phyloP scores from a whole-genome alignment of 2,113 vertebrate species.

The Microcebus griseorufus region DNA sequence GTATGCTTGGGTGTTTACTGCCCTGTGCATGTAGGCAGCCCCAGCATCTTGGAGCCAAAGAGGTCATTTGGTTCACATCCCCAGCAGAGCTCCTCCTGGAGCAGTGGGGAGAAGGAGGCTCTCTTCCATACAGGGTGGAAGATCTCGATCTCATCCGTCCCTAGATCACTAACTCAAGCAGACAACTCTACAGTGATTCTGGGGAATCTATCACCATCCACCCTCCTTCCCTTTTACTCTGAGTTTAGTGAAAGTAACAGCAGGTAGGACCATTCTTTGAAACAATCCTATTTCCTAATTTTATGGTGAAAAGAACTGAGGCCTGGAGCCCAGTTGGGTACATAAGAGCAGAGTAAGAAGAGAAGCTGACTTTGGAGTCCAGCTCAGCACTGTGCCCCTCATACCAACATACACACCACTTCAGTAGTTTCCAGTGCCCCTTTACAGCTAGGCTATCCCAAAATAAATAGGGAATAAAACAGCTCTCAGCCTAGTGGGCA shows the following conservation, averaged over 20 bases:
- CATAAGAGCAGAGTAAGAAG: background rate
- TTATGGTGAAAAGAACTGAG: background rate
- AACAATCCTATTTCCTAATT: conserved; percentile 39
- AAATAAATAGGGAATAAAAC: conserved; percentile 34
- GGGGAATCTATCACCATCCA: background rate
- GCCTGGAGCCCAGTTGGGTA: background rate
- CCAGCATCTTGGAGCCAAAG: background rate
- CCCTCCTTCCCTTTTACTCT: background rate
- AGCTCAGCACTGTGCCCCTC: conserved; percentile 16
- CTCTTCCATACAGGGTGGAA: background rate
- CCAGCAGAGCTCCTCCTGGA: background rate
- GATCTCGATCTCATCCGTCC: background rate
- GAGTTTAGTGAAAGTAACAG: background rate
- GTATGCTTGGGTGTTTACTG: background rate
- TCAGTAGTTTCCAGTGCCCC: background rate
- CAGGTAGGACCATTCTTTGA: background rate
- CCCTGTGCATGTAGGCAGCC: background rate
- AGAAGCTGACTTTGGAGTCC: conserved; percentile 22
- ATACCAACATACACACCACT: background rate
- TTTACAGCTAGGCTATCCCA: background rate
- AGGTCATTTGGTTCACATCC: background rate
- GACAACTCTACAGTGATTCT: background rate
- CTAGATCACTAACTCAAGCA: background rate
- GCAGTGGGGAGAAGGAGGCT: background rate
- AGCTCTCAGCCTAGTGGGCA: background rate